A percentile compares a stretch with the other conserved stretches of the same genome.
These are phyloP conservation scores for Dasyprocta punctata DNA, from an alignment of 2,113 vertebrate genomes.

Conservation along the genomic window DNA sequence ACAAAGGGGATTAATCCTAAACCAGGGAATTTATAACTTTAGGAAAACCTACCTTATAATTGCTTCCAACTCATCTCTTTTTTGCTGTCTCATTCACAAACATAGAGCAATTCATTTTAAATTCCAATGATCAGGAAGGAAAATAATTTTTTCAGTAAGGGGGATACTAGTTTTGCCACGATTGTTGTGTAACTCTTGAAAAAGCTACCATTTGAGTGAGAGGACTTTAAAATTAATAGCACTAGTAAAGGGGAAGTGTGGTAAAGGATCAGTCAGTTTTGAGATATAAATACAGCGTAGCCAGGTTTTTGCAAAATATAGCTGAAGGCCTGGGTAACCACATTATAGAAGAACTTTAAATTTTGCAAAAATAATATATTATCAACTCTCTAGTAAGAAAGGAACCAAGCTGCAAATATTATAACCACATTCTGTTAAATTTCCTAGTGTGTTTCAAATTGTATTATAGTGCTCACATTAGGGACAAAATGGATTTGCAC, in stretches of 20 bases:
- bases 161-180: background rate
- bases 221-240: constrained; percentile 10
- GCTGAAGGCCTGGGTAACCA: background rate
- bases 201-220: background rate
- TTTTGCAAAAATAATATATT: constrained; percentile 30
- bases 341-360: background rate
- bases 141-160: background rate
- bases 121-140: background rate
- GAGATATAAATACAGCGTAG: background rate
- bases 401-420: background rate
- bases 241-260: background rate
- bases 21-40: background rate
- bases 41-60: background rate
- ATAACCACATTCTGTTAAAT: background rate
- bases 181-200: background rate
- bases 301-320: background rate
- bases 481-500: background rate
- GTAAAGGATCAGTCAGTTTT: background rate
- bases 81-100: constrained; percentile 4
- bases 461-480: background rate
- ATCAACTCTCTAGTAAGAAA: background rate
- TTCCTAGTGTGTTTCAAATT: background rate
- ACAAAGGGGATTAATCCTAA: background rate
- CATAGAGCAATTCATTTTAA: constrained; percentile 30
- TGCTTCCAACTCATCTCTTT: constrained; percentile 1